phyloP scores from a whole-genome alignment of 2,113 vertebrate genomes.

The Spea bombifrons region DNA sequence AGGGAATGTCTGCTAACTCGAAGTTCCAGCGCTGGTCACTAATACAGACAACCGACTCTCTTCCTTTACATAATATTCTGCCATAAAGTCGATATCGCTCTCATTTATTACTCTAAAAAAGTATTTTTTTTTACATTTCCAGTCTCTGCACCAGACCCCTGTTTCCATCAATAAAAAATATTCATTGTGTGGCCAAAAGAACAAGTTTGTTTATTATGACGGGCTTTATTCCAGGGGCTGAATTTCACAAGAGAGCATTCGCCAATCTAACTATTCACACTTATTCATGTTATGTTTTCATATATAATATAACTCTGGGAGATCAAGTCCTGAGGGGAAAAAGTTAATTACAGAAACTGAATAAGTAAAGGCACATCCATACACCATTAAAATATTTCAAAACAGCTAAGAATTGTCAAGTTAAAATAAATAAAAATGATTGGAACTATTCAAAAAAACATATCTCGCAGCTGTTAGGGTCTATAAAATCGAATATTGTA shows the following conservation, averaged over 20 bases:
- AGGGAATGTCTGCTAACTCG: constrained; percentile 50
- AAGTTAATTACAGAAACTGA: too few relatives aligned
- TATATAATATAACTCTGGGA: too few relatives aligned
- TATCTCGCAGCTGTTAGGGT: too few relatives aligned
- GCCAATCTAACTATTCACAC: neutral
- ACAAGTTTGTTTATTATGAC: neutral
- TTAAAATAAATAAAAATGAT: too few relatives aligned
- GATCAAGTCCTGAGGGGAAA: too few relatives aligned
- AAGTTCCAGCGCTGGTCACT: constrained; percentile 60
- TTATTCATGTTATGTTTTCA: neutral
- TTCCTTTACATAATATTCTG: neutral
- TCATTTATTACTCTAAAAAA: constrained; percentile 3
- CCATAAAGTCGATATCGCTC: neutral
- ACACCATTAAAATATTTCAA: too few relatives aligned
- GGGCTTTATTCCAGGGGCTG: neutral
- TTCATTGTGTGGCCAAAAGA: neutral
- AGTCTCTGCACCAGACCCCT: neutral
- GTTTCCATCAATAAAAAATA: neutral
- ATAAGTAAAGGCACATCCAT: too few relatives aligned
- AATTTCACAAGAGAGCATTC: neutral
- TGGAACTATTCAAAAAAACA: too few relatives aligned
- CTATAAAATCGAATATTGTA: too few relatives aligned
- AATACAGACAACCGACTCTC: constrained; percentile 15
- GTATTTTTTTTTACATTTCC: neutral
- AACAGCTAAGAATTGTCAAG: too few relatives aligned